Base-by-base conservation (phyloP, 2,113 vertebrate species). In the Columbina picui region DNA sequence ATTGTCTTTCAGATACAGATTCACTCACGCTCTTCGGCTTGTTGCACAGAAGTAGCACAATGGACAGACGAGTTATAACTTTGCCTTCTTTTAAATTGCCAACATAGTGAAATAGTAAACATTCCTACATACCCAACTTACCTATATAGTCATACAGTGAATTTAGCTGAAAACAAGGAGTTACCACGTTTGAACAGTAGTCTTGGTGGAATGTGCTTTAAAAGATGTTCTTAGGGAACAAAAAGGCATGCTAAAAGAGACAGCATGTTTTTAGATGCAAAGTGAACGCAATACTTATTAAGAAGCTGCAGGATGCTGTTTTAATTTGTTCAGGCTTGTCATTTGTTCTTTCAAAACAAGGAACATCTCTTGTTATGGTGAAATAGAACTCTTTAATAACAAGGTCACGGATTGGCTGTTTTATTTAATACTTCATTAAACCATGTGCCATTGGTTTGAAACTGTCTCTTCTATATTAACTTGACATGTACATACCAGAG, bases 21-120 rank as follows among this genome's bases (percentile, higher is more conserved):
- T 55, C 12, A 38, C 2, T 56, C 0, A 0, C 15, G 17, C 8
- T 47, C 13, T 81, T 29, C 26, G 25, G 12, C 36, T 53, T 11
- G 15, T 80, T 80, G 15, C 29, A 57, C 6, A 81, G 57, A 65
- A 60, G 30, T 4, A 64, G 30, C 52, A 38, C 7, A 71, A 4
- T 26, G 19, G 16, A 38, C 25, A 49, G n/a, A 45, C 9, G 60
- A 60, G 10, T 34, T 47, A 36, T 32, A 21, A 34, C 49, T 82
- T 82, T 86, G 18, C 30, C 11, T 32, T 50, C 10, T 69, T 76
- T 59, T 43, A 55, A 71, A 49, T 10, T 76, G 14, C 12, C 32
- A 55, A 7, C 9, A 10, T 12, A 49, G 20, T 70, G 20, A 17
- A 82, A 64, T 6, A 47, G 38, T 59, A 27, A 81, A 64, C 13